phyloP scores from a whole-genome alignment of 2,888 invertebrate genomes.

The Amblyteles armatorius region DNA sequence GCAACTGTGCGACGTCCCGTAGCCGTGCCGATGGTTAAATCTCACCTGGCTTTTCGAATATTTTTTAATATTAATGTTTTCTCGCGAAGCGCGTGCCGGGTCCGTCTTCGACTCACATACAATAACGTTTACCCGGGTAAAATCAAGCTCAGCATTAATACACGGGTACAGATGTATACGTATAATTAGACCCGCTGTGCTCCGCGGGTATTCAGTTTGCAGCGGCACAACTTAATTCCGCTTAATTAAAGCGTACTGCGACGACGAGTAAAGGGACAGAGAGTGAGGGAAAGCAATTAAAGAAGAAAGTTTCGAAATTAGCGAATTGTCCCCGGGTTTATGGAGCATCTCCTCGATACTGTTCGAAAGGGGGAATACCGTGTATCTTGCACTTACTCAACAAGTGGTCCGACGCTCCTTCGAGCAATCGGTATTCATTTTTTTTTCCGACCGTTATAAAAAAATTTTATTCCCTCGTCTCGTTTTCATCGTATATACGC shows the following conservation, averaged over 20 bases:
- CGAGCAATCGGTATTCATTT: constrained; percentile 48
- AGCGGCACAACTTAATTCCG: constrained; percentile 57
- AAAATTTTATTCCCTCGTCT: neutral
- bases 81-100: no score
- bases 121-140: neutral
- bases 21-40: neutral
- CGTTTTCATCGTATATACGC: neutral
- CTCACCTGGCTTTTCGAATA: neutral
- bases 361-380: constrained; percentile 8
- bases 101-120: neutral
- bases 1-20: neutral
- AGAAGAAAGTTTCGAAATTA: constrained; percentile 45
- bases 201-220: constrained; percentile 30
- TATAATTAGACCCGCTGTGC: constrained; percentile 24
- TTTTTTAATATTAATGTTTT: neutral
- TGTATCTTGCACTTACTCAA: constrained; percentile 60
- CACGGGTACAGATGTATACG: neutral
- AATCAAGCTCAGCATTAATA: constrained; percentile 1
- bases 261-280: neutral
- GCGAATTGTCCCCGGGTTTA: constrained; percentile 46
- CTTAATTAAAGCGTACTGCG: constrained; percentile 48
- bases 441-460: constrained; percentile 8
- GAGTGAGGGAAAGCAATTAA: constrained; percentile 42
- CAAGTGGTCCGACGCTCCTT: constrained; percentile 65
- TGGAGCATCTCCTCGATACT: constrained; percentile 36